These are phyloP conservation scores for Sepioteuthis lessoniana DNA, from an alignment of 2,888 invertebrate genomes.

Conservation along the genomic window DNA sequence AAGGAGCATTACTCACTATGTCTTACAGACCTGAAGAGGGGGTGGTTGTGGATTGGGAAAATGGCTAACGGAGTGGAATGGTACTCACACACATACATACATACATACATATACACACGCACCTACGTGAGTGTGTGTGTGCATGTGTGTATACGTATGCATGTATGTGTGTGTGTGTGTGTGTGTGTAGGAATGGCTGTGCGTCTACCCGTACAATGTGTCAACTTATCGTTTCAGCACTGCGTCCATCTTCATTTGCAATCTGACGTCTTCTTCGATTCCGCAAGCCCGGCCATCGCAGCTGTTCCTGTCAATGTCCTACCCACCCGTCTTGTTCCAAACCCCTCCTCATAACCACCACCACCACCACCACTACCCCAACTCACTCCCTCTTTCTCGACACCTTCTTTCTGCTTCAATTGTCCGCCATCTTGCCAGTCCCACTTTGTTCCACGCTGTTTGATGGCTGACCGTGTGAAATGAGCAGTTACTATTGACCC, in stretches of 20 bases:
- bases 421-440: slow-evolving; percentile 6
- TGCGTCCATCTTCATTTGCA: slow-evolving; percentile 6
- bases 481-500: slow-evolving; percentile 33
- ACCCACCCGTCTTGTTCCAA: neutral
- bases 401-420: slow-evolving; percentile 1
- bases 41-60: too few species aligned
- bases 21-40: too few species aligned
- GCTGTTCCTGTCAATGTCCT: neutral
- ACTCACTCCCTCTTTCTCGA: neutral
- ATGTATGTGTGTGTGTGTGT: neutral
- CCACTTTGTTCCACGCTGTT: slow-evolving; percentile 33
- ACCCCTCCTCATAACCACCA: neutral
- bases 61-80: too few species aligned
- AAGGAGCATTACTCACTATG: too few species aligned
- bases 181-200: neutral
- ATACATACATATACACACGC: neutral
- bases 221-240: neutral
- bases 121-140: neutral
- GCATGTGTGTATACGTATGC: neutral
- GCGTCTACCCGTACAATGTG: neutral
- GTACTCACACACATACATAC: neutral
- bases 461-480: slow-evolving; percentile 33
- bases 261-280: slow-evolving; percentile 6
- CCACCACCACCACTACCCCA: neutral
- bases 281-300: neutral